Conservation (phyloP, 2,888 invertebrate species). For the Minunthozetes semirufus region DNA sequence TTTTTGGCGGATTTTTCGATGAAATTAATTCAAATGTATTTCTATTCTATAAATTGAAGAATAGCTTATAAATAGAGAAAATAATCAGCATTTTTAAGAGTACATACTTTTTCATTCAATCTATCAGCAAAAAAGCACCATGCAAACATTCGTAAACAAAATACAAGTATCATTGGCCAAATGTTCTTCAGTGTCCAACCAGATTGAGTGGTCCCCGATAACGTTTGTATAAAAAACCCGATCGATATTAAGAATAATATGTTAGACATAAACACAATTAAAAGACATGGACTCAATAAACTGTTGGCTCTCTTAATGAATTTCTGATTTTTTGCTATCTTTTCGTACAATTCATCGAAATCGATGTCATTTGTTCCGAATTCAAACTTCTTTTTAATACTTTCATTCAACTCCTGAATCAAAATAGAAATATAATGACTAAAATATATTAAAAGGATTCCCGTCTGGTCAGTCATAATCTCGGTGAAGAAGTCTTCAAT, state of each 20-base stretch:
- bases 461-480: neutral
- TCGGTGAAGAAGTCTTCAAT: neutral
- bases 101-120: neutral
- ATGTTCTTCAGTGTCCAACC: neutral
- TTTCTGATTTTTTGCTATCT: neutral
- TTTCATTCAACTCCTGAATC: neutral
- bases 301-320: neutral
- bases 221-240: neutral
- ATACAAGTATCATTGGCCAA: neutral
- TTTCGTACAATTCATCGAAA: neutral
- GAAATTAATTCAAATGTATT: neutral
- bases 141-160: neutral
- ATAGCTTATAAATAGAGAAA: no score
- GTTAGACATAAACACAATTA: neutral
- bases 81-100: neutral
- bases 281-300: neutral
- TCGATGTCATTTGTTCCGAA: neutral
- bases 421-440: neutral
- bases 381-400: neutral
- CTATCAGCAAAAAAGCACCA: neutral
- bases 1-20: neutral
- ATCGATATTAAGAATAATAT: neutral
- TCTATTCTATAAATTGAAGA: neutral
- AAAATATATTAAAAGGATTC: neutral
- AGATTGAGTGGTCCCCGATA: no score